Percentiles rank a stretch among this genome's conserved stretches.
Conservation (phyloP, 2,797 vertebrate species). For the Erithacus rubecula region DNA sequence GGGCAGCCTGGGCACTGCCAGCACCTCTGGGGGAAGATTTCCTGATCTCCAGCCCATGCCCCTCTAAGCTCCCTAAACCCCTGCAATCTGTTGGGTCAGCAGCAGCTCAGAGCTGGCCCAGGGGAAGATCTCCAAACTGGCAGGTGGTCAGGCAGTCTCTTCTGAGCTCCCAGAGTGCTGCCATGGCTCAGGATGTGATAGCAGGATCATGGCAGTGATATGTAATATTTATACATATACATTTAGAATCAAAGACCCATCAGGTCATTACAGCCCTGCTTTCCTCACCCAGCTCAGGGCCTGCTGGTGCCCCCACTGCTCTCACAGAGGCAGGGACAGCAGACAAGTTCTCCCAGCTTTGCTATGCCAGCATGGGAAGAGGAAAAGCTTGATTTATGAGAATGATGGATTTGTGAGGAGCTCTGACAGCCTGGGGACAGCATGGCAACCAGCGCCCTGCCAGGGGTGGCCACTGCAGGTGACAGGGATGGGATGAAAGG, state of each 20-base stretch:
- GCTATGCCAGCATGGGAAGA: not conserved
- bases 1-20: not conserved
- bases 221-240: not conserved
- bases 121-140: not conserved
- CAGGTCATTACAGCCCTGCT: not conserved
- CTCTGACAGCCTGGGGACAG: not conserved
- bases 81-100: rapidly evolving
- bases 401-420: not conserved
- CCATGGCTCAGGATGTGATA: not conserved
- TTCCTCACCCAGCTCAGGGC: rapidly evolving
- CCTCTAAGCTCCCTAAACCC: not conserved
- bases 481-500: not conserved
- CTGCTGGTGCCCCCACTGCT: not conserved
- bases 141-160: not conserved
- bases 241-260: not conserved
- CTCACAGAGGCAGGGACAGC: not conserved
- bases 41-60: not conserved
- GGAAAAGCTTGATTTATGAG: not conserved
- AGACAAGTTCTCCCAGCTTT: not conserved
- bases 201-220: not conserved
- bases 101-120: not conserved
- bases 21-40: not conserved
- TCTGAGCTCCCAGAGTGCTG: not conserved
- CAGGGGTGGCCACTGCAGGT: not conserved
- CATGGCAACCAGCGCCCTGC: rapidly evolving